phyloP scores from a whole-genome alignment of 2,888 invertebrate genomes.

The Pasiphila rectangulata region DNA sequence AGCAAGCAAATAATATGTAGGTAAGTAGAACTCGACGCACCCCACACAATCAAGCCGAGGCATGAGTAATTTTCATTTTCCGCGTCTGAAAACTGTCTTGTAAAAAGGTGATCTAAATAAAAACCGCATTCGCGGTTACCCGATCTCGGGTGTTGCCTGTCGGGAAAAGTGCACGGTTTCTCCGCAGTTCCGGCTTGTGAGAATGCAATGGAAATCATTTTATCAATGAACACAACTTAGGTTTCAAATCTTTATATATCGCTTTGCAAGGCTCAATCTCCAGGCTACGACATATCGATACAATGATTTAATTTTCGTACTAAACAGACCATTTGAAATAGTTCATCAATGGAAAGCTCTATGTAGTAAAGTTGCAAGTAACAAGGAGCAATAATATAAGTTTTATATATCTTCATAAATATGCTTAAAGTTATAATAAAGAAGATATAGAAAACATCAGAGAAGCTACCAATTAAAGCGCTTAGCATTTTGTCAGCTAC shows the following conservation, averaged over 20 bases:
- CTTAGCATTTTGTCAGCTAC: constrained; percentile 2
- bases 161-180: constrained; percentile 51
- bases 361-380: no score
- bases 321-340: no score
- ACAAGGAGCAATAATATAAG: no score
- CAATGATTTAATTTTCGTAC: no score
- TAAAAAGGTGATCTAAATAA: constrained; percentile 23
- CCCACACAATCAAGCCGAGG: not conserved
- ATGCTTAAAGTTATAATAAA: no score
- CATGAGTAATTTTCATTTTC: constrained; percentile 1
- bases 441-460: constrained; percentile 1
- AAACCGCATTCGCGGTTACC: constrained; percentile 40
- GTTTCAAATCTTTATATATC: not conserved
- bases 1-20: no score
- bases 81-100: constrained; percentile 13
- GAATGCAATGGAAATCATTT: constrained; percentile 41
- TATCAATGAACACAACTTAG: constrained; percentile 15
- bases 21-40: no score
- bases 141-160: constrained; percentile 50
- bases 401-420: no score
- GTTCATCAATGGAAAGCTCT: no score
- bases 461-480: constrained; percentile 1
- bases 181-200: constrained; percentile 56
- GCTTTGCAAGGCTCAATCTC: not conserved
- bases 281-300: no score